A percentile compares a stretch with the other conserved stretches of the same genome.
Conservation (phyloP, 2,113 vertebrate species). For the Aptenodytes forsteri region DNA sequence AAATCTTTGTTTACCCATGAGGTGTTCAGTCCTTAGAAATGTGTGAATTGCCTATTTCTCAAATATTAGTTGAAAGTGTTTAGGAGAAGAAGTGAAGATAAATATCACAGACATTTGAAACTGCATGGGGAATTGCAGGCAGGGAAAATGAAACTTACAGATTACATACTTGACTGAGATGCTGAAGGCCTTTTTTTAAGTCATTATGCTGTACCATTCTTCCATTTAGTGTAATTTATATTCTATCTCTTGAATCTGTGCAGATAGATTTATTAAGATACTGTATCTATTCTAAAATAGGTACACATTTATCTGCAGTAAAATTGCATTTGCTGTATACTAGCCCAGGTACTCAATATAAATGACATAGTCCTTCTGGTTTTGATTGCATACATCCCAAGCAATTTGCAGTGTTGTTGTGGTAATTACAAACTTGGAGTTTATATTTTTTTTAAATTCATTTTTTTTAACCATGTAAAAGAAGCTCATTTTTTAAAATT, state of each 20-base stretch:
- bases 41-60: neutral
- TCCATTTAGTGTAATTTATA: conserved; percentile 26
- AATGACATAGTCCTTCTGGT: neutral
- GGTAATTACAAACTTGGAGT: neutral
- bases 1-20: neutral
- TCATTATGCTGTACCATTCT: conserved; percentile 6
- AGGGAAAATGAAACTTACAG: neutral
- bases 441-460: neutral
- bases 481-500: neutral
- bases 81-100: neutral
- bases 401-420: neutral
- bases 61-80: neutral
- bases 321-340: neutral
- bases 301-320: neutral
- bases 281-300: neutral
- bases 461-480: neutral
- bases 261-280: neutral
- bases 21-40: neutral
- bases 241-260: neutral
- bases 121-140: neutral
- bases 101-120: conserved; percentile 13
- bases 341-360: neutral
- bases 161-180: conserved; percentile 12
- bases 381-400: neutral
- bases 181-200: neutral